Evolutionary conservation across 64 coral and sea anemone species (phyloP).

Genomic region (Orbicella faveolata): DNA sequence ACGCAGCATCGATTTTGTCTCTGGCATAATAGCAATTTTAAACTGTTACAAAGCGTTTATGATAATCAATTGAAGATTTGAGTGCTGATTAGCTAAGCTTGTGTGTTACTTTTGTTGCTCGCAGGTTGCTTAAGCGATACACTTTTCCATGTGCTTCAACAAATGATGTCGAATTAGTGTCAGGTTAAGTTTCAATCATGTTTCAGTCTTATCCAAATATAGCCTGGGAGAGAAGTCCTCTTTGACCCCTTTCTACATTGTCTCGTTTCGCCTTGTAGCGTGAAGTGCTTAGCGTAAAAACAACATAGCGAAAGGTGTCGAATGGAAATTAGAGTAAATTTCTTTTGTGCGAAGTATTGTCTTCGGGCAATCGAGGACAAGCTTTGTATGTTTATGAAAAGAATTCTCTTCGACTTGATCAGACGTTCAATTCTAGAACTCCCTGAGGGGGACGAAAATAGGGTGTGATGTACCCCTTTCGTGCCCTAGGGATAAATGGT

Average conservation of each 20-base stretch:
- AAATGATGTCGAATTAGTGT: constrained; percentile 62
- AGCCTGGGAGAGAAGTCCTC: background rate
- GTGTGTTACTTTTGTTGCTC: constrained; percentile 1
- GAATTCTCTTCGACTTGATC: constrained; percentile 10
- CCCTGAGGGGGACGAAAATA: constrained; percentile 34
- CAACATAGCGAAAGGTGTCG: constrained; percentile 47
- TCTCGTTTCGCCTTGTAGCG: background rate
- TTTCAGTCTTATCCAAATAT: constrained; percentile 44
- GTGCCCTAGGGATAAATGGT: background rate
- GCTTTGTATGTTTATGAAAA: constrained; percentile 43
- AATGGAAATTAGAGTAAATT: constrained; percentile 59
- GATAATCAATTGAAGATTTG: constrained; percentile 25
- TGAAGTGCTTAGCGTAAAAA: constrained; percentile 39
- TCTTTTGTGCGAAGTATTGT: constrained; percentile 72
- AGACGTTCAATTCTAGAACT: background rate
- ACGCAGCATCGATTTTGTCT: constrained; percentile 25
- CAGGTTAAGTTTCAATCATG: constrained; percentile 58
- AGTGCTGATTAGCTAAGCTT: background rate
- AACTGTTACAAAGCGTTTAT: constrained; percentile 7
- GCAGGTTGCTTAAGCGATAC: constrained; percentile 34
- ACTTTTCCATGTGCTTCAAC: constrained; percentile 35
- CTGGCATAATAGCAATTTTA: background rate
- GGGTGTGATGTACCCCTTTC: constrained; percentile 39
- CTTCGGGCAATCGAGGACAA: constrained; percentile 45
- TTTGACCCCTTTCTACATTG: constrained; percentile 29